These are phyloP conservation scores for Potorous gilbertii DNA, from an alignment of 2,797 vertebrate genomes.

Conservation along the genomic window DNA sequence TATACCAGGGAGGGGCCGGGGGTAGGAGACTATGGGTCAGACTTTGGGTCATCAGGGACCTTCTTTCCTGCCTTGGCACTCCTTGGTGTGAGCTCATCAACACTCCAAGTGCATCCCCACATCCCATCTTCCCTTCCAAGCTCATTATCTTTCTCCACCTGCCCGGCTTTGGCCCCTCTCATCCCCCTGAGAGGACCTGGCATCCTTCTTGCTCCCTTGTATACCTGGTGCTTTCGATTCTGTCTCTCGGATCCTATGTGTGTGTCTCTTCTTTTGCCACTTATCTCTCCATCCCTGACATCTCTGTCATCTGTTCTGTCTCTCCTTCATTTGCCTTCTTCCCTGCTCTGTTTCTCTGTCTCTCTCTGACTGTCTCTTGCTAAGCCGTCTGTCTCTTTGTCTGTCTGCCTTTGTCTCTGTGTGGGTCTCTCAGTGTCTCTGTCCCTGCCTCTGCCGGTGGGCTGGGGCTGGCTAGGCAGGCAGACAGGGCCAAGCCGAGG, in stretches of 20 bases:
- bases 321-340: too few relatives aligned
- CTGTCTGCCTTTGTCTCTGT: not conserved
- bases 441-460: rapidly evolving
- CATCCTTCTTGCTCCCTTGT: not conserved
- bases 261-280: not conserved
- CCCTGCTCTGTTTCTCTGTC: not conserved
- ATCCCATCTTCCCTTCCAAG: not conserved
- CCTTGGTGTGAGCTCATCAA: too few relatives aligned
- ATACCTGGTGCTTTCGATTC: not conserved
- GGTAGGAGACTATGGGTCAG: not conserved
- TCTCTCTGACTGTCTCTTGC: rapidly evolving
- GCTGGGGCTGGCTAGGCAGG: not conserved
- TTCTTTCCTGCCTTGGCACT: not conserved
- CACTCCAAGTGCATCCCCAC: not conserved
- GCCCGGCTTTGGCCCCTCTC: not conserved
- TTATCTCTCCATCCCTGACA: rapidly evolving
- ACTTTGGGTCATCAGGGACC: not conserved
- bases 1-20: not conserved
- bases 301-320: not conserved
- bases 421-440: not conserved
- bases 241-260: too few relatives aligned
- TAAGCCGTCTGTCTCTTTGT: rapidly evolving
- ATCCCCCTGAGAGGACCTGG: not conserved
- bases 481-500: not conserved
- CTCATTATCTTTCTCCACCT: not conserved